These are phyloP conservation scores for Enteromius paludinosus DNA, from an alignment of 2,797 vertebrate species.

Conservation along the genomic window DNA sequence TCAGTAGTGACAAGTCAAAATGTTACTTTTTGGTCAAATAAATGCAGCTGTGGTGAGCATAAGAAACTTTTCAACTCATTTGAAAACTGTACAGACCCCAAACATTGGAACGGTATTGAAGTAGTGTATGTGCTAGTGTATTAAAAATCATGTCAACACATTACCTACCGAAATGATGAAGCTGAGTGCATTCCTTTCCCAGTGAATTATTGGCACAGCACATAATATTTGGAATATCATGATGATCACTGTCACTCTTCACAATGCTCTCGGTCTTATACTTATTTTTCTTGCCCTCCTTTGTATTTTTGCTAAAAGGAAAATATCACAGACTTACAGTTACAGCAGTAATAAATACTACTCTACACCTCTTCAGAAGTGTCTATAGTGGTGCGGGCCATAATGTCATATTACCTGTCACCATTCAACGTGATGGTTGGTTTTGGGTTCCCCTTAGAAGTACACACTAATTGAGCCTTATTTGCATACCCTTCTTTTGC, in stretches of 20 bases:
- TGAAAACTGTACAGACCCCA: background rate
- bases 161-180: slow-evolving; percentile 86
- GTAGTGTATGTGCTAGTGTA: background rate
- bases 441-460: slow-evolving; percentile 78
- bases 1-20: background rate
- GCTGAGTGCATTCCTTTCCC: slow-evolving; percentile 83
- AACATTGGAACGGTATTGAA: background rate
- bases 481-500: fast-evolving
- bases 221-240: background rate
- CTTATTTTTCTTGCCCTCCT: background rate
- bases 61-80: background rate
- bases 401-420: background rate
- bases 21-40: background rate
- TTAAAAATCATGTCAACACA: background rate
- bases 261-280: background rate
- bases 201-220: slow-evolving; percentile 88
- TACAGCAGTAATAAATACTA: background rate
- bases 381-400: background rate
- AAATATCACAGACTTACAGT: slow-evolving; percentile 15
- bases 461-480: slow-evolving; percentile 54
- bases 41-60: background rate
- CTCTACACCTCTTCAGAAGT: background rate
- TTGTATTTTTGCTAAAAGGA: background rate
- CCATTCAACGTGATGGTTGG: slow-evolving; percentile 77
- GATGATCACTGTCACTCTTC: fast-evolving